Evolutionary conservation across 1,140 invertebrate genomes (phyloP).

Genomic region (Eupristina koningsbergeri): DNA sequence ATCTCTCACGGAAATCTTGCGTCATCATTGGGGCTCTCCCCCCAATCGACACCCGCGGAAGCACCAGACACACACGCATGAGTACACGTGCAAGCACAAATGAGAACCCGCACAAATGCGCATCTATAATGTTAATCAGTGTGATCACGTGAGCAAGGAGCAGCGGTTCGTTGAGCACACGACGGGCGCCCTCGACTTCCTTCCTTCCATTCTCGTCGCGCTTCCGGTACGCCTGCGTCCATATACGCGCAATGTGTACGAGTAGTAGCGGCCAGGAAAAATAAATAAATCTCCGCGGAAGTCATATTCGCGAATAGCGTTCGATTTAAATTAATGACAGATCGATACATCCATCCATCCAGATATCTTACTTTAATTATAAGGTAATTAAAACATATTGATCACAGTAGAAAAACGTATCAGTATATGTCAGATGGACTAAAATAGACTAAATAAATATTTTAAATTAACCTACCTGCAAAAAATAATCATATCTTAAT

Average conservation of each 20-base stretch:
- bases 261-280: slow-evolving; percentile 30
- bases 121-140: slow-evolving; percentile 43
- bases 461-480: no score
- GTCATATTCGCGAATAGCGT: slow-evolving; percentile 29
- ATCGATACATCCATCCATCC: background rate
- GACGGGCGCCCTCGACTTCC: slow-evolving; percentile 56
- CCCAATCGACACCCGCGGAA: background rate
- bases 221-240: slow-evolving; percentile 52
- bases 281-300: slow-evolving; percentile 54
- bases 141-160: slow-evolving; percentile 43
- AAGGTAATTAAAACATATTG: no score
- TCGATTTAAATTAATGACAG: slow-evolving; percentile 24
- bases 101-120: background rate
- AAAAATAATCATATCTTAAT: no score
- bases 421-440: no score
- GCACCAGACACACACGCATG: background rate
- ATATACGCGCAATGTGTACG: background rate
- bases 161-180: slow-evolving; percentile 52
- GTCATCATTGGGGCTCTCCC: slow-evolving; percentile 17
- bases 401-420: no score
- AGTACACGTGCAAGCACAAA: no score
- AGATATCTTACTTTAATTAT: no score
- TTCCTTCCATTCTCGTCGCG: slow-evolving; percentile 58
- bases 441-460: no score
- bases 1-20: slow-evolving; percentile 33